These are phyloP conservation scores for Bubo blakistoni DNA, from an alignment of 2,113 vertebrate species.

Conservation along the genomic window DNA sequence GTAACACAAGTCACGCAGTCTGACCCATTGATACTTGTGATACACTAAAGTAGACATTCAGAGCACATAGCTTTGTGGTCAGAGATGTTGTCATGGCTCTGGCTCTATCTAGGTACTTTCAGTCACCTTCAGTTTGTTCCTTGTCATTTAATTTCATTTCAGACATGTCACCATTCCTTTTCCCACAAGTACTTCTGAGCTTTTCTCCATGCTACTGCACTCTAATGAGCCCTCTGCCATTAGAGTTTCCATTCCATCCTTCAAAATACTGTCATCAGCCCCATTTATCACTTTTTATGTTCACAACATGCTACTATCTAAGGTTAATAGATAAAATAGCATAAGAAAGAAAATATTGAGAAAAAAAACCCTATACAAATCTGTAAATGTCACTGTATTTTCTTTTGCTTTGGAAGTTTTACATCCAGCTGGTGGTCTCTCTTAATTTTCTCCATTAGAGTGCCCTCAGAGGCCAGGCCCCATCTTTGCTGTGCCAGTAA, in stretches of 20 bases:
- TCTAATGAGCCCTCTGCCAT: background rate
- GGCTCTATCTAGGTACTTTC: background rate
- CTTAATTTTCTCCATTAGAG: background rate
- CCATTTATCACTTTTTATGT: background rate
- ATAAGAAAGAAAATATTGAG: constrained; percentile 1
- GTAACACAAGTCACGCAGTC: background rate
- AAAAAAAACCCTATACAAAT: background rate
- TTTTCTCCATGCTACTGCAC: background rate
- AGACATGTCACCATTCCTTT: background rate
- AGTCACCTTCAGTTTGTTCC: background rate
- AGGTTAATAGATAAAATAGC: background rate
- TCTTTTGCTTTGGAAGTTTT: background rate
- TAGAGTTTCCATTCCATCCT: background rate
- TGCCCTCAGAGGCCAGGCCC: background rate
- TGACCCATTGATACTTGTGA: background rate
- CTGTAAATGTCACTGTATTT: background rate
- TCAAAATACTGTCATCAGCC: background rate
- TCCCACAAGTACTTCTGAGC: background rate
- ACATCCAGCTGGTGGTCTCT: background rate
- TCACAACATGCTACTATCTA: background rate
- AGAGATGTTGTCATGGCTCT: background rate
- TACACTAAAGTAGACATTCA: background rate
- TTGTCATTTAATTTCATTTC: background rate
- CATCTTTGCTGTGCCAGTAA: background rate
- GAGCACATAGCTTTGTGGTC: background rate